Base-by-base conservation (phyloP, 2,113 vertebrate species). In the Alethe diademata region DNA sequence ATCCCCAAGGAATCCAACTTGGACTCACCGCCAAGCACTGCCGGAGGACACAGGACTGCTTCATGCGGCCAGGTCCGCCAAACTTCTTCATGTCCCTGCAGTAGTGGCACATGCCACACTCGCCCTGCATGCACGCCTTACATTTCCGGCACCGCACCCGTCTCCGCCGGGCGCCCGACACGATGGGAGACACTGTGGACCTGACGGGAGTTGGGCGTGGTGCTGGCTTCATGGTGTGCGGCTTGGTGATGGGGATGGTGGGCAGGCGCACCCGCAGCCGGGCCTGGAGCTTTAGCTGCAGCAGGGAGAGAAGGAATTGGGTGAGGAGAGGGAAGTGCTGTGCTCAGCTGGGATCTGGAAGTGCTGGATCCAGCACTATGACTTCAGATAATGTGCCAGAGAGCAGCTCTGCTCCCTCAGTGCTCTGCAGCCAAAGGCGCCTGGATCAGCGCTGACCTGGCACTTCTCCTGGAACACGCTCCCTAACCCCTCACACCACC, bases 21-120 rank as follows among this genome's bases (percentile, higher is more conserved):
- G 48, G 54, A 98, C 99, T 98, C 97, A 99, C 99, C 83, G 99
- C 99, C 4, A 99, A 99, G 96, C 99, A 99, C 98, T 99, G 99
- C 90, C 99, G 98, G 98, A 99, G 99, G 90, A 99, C 99, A 95
- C 99, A 99, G 80, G 99, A 99, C 98, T 99, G 99, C 69, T 99
- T 99, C 99, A 99, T 99, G n/a, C 99, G 98, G 47, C 99, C 99
- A 0, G 99, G 99, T 43, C 99, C 99, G 2, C 99, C 99, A 3
- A 99, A 99, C 96, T 99, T 99, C 98, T 99, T 99, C 99, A 99
- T 99, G 98, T 99, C 99, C 95, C 99, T 99, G 97, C 99, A 99
- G 73, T 98, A 99, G 94, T 98, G 98, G 97, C 99, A 99, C 78
- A 98, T 98, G 72, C 99, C 99, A 42, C 99, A 99, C 97, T 99